phyloP scores from a whole-genome alignment of 2,797 vertebrate species.

The Myotis myotis region DNA sequence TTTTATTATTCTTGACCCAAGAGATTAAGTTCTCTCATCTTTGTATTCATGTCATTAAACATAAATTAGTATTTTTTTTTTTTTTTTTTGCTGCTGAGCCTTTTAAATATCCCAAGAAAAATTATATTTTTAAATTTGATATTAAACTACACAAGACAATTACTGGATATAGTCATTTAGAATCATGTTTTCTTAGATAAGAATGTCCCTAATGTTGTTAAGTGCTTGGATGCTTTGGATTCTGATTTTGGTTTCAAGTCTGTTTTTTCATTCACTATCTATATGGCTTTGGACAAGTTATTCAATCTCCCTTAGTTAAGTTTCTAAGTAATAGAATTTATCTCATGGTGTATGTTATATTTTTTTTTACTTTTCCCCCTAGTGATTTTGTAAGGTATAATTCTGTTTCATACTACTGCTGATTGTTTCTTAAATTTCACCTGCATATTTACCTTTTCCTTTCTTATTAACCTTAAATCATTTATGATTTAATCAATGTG shows the following conservation, averaged over 20 bases:
- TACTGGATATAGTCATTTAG: background rate
- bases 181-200: background rate
- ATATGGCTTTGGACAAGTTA: background rate
- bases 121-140: conserved; percentile 22
- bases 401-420: background rate
- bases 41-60: conserved; percentile 30
- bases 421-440: background rate
- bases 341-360: background rate
- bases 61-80: background rate
- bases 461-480: conserved; percentile 28
- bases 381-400: background rate
- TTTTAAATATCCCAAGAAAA: background rate
- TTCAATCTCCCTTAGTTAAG: background rate
- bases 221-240: background rate
- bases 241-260: background rate
- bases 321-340: conserved; percentile 39
- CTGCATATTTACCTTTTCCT: background rate
- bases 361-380: background rate
- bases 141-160: background rate
- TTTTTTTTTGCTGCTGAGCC: background rate
- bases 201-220: background rate
- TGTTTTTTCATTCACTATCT: background rate
- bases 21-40: conserved; percentile 18
- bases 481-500: background rate
- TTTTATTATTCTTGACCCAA: conserved; percentile 4